These are phyloP conservation scores for Morelia viridis DNA, from an alignment of 2,797 vertebrate genomes.

Conservation along the genomic window DNA sequence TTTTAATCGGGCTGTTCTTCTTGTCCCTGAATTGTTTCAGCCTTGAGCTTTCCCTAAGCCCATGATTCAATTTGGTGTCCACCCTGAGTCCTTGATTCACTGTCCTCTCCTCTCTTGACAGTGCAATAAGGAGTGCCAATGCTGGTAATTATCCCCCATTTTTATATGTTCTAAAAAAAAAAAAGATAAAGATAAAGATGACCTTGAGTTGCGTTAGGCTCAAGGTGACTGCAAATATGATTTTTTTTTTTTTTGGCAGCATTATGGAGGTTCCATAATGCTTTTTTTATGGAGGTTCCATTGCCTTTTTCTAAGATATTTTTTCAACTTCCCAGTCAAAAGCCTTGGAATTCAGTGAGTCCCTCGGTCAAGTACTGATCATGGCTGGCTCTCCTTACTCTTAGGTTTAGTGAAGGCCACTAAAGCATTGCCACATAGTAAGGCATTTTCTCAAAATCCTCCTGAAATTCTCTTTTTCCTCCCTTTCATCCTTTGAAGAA, in stretches of 20 bases:
- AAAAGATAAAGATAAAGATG: neutral
- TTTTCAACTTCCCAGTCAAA: no score
- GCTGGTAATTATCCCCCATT: neutral
- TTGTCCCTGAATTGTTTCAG: neutral
- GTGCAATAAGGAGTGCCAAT: neutral
- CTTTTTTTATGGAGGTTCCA: no score
- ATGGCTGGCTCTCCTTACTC: no score
- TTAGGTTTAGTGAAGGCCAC: no score
- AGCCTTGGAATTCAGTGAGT: no score
- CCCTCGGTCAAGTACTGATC: no score
- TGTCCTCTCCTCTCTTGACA: neutral
- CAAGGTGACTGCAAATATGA: no score
- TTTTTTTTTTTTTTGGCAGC: no score
- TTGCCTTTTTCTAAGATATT: no score
- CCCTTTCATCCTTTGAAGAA: neutral
- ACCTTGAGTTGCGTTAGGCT: neutral
- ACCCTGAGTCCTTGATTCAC: neutral
- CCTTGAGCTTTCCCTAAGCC: neutral
- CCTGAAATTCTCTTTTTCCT: neutral
- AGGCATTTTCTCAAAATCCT: no score
- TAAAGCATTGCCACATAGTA: no score
- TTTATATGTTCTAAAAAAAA: neutral
- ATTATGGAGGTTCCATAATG: no score
- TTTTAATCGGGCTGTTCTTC: neutral
- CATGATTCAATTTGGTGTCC: neutral